A percentile compares a stretch with the other conserved stretches of the same genome.
Conservation (phyloP, 2,113 vertebrate species). For the Festucalex cinctus region DNA sequence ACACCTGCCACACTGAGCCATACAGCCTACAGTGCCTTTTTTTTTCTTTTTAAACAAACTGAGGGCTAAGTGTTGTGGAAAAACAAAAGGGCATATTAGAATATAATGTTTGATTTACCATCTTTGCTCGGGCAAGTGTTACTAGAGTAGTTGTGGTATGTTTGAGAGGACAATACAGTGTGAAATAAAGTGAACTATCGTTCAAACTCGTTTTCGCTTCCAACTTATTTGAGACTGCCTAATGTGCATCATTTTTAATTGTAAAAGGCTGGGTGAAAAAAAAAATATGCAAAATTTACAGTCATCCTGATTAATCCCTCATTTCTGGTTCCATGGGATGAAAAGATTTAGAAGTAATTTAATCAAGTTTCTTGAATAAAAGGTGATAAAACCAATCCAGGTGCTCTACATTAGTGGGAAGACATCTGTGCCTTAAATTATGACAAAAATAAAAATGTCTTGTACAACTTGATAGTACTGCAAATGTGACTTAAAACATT, state of each 20-base stretch:
- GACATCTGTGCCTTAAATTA: too few relatives aligned
- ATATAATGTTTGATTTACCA: neutral
- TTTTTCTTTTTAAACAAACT: neutral
- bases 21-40: slow-evolving; percentile 29
- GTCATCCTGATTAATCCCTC: neutral
- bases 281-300: neutral
- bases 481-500: neutral
- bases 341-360: too few relatives aligned
- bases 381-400: too few relatives aligned
- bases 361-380: too few relatives aligned
- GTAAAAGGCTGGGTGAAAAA: neutral
- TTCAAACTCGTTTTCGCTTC: neutral
- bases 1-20: slow-evolving; percentile 67
- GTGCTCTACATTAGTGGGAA: too few relatives aligned
- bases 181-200: neutral
- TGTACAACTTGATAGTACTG: neutral
- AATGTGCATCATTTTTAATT: neutral
- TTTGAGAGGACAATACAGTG: neutral
- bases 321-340: neutral
- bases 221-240: neutral
- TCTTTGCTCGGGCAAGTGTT: neutral
- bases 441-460: neutral
- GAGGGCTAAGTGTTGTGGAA: slow-evolving; percentile 4
- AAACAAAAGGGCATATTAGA: slow-evolving; percentile 6
- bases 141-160: neutral